Evolutionary conservation across 2,888 invertebrate species (phyloP), one percentile per base, ranked within the genome.

Genomic region (Oconnorella tubifera): DNA sequence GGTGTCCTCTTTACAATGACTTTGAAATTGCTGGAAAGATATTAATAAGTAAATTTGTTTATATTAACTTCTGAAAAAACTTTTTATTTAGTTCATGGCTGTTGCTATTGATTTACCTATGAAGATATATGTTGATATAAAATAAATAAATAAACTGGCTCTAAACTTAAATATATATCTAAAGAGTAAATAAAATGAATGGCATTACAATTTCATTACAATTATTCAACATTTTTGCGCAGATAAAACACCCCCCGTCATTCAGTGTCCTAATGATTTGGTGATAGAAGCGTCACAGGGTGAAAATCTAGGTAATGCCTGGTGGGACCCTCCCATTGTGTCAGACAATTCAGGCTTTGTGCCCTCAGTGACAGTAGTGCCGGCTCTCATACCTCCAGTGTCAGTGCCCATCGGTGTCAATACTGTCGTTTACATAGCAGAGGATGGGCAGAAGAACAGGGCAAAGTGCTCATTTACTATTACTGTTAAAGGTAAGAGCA

Each of bases 381-480:
- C 88, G 0, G 84, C 86, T 19, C 80, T 88, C 2, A 80, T 80
- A 50, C 83, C 85, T 57, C 85, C 85, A 0, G 82, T 83, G 75
- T 84, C 84, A 72, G 85, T 87, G 56, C 84, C 85, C 67, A 85
- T 88, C 69, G 88, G 88, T 0, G 76, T 77, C 28, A 86, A 86
- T 2, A 78, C 77, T 14, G 83, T 89, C n/a, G 85, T 84, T 0
- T 88, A 88, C 76, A 83, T 85, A 14, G 88, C 88, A 0, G 85
- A 86, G 71, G 89, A 89, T 78, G 77, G 83, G 1, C 85, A 83
- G 65, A 84, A 85, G 51, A 89, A 89, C 75, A 84, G 83, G 68
- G 87, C 85, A 0, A 84, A 84, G 63, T 89, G 89, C 74, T 83
- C 83, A 66, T 88, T 89, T 73, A 83, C 80, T 28, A 83, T 89